Evolutionary conservation across 2,888 invertebrate species (phyloP), one percentile per base, ranked within the genome.

Genomic region (Melieria omissa): DNA sequence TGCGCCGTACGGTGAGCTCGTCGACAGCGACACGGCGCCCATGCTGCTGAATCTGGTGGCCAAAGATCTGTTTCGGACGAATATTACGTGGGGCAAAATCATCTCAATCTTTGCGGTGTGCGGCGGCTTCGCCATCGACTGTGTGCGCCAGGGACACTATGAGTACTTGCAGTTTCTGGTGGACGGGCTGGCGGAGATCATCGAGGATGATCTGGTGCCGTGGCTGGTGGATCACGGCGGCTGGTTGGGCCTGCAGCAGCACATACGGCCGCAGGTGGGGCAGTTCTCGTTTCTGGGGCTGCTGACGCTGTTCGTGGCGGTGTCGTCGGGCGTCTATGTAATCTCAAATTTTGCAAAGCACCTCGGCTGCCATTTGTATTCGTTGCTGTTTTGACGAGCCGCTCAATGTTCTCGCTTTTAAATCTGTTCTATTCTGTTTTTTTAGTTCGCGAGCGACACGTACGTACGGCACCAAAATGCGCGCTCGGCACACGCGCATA

Each of bases 181-280:
- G 66, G 93, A 95, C 77, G 93, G 93, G 57, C 91, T 95, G 84
- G 90, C 92, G 0, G 92, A 93, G 78, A 91, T 93, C 57, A 88
- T 93, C 61, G 92, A 92, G 82, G 90, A 91, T 74, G 90, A 91
- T 79, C 86, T 93, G 62, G 83, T 83, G 41, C 85, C 90, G 3
- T 96, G 96, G 96, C 91, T 96, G 44, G 91, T 92, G 58, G 89
- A 91, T 57, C 93, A 95, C 81, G 95, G 95, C 44, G 96, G 96
- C 85, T 96, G 96, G 96, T 73, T 82, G 71, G 87, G 86, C 16
- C 73, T 86, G 14, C 84, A 85, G 65, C 81, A 85, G 72, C 86
- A 86, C 63, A 86, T 86, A 61, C 76, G 83, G 9, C 85, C 85
- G 10, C 81, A 81, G 47, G 79, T 78, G 9, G 82, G 83, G 6